Conservation (phyloP, 2,113 vertebrate genomes). For the Mirounga angustirostris region DNA sequence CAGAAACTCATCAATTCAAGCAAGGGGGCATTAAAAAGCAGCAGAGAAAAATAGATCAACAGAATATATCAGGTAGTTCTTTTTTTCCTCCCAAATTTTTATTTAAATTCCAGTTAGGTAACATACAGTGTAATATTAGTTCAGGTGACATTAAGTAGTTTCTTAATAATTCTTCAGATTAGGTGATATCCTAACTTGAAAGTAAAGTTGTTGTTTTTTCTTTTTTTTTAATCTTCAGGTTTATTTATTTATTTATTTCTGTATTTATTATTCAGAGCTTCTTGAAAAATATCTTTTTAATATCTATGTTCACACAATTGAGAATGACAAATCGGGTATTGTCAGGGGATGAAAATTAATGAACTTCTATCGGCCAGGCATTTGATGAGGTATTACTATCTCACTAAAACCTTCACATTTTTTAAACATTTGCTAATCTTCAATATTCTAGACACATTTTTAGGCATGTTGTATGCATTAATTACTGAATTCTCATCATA, state of each 20-base stretch:
- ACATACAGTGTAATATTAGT: neutral
- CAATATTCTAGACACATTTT: constrained; percentile 17
- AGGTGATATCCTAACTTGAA: neutral
- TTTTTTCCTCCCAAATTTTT: neutral
- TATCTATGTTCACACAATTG: neutral
- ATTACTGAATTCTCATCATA: neutral
- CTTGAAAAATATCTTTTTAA: neutral
- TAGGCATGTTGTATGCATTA: neutral
- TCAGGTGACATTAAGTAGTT: neutral
- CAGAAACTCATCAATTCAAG: neutral
- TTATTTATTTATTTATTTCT: neutral
- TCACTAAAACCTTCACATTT: neutral
- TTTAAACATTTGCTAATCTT: neutral
- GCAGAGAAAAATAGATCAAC: neutral
- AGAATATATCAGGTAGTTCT: neutral
- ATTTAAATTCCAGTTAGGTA: neutral
- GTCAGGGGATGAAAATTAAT: neutral
- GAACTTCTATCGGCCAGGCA: neutral
- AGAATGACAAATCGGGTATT: neutral
- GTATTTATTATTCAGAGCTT: neutral
- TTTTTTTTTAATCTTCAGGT: neutral
- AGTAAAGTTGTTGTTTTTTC: neutral
- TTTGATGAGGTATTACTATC: neutral
- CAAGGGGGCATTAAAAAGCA: neutral
- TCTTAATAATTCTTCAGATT: neutral